Evolutionary conservation across 2,888 invertebrate genomes (phyloP), one percentile per base, ranked within the genome.

Genomic region (Eupithecia pulchellata): DNA sequence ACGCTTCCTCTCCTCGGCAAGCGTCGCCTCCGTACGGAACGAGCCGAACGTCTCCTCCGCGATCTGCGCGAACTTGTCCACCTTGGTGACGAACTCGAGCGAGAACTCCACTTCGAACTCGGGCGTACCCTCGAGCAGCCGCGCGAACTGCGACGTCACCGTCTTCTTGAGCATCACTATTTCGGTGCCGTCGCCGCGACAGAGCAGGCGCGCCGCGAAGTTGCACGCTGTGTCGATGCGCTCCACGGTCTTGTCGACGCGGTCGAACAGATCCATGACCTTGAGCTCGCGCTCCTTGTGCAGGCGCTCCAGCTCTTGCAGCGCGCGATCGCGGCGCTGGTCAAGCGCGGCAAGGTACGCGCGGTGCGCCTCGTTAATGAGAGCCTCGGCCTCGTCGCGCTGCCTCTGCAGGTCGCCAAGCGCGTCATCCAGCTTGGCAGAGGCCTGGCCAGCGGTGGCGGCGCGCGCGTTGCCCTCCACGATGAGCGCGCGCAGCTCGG

Each of bases 221-320:
- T 97, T 96, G 84, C 97, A 97, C 13, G 98, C 98, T 84, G 97
- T 97, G 83, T 98, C 97, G 75, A 98, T 96, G 81, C 97, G 96
- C 75, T 97, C 97, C 75, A 97, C 96, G 5, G 97, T 97, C 85
- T 97, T 98, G 81, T 97, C 98, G 68, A 98, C 96, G 73, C 96
- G 96, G 84, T 97, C 97, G 84, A 97, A 96, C 74, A 97, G 95
- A 85, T 98, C 98, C 98, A 98, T 98, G 42, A 98, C 97, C 88
- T 97, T 97, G 52, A 98, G 94, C 89, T 98, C 98, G 73, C 98
- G 96, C 83, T 97, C 96, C 72, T 97, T 97, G 88, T 99, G 98
- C 75, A 97, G 89, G 76, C 95, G 95, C 81, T 97, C 96, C 61
- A 98, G 94, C 83, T 97, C 96, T 77, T 96, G 95, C 29, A 98